Evolutionary conservation across 2,113 vertebrate species (phyloP).

Genomic region (Toxotes chatareus): DNA sequence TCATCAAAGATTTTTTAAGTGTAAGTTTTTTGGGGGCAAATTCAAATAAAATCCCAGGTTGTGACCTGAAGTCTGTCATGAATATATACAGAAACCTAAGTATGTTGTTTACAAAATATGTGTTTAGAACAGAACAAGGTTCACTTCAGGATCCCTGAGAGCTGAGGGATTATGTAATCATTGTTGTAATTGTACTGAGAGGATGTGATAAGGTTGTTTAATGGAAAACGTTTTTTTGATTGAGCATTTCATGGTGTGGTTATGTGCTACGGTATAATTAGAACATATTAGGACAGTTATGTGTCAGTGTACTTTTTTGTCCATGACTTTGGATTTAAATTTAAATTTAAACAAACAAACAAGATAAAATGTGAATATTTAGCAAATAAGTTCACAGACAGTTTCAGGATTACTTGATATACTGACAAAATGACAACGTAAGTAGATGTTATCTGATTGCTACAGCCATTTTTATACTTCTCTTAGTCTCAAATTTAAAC

Average conservation of each 20-base stretch:
- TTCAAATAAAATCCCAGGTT: neutral
- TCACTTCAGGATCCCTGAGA: neutral
- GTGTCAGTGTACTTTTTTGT: neutral
- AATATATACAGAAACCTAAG: constrained; percentile 21
- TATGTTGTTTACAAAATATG: constrained; percentile 48
- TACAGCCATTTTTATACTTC: neutral
- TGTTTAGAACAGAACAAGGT: neutral
- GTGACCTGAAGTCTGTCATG: constrained; percentile 18
- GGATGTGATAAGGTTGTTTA: constrained; percentile 19
- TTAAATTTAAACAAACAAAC: no score
- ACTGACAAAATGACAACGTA: neutral
- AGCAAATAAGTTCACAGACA: neutral
- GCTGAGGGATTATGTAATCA: neutral
- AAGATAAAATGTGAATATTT: neutral
- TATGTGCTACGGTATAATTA: neutral
- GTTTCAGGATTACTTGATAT: neutral
- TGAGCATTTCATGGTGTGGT: constrained; percentile 11
- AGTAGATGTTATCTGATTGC: neutral
- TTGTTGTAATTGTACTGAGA: constrained; percentile 31
- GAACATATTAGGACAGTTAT: no score
- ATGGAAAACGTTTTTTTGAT: neutral
- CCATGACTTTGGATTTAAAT: no score
- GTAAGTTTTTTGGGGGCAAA: no score
- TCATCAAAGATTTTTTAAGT: neutral
- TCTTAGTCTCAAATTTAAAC: neutral